Conservation (phyloP, 2,113 vertebrate genomes). For the Aphelocoma coerulescens region DNA sequence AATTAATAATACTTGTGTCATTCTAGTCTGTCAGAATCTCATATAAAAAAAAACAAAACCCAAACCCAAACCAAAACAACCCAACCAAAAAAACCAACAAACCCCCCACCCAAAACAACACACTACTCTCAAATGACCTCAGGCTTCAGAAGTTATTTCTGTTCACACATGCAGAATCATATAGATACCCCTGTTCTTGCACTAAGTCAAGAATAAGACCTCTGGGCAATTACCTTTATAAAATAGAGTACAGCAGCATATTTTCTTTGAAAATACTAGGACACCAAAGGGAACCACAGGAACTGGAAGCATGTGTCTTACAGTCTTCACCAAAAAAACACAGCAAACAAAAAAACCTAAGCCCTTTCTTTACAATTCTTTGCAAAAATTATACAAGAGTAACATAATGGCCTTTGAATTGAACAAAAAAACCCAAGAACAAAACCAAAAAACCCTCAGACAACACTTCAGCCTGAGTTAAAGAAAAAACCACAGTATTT, state of each 20-base stretch:
- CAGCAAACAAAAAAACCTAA: neutral
- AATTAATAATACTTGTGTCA: neutral
- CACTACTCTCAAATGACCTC: neutral
- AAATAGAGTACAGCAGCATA: neutral
- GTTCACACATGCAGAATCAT: rapidly evolving
- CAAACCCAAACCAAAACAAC: neutral
- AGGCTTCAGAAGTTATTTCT: neutral
- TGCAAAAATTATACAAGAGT: neutral
- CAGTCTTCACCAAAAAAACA: neutral
- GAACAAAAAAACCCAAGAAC: neutral
- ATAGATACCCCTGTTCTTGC: neutral
- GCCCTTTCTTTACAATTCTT: neutral
- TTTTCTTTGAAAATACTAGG: neutral
- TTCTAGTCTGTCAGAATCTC: neutral
- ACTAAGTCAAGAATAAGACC: neutral
- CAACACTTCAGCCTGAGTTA: neutral
- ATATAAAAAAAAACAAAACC: neutral
- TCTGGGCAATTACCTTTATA: neutral
- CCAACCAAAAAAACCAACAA: neutral
- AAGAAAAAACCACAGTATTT: neutral
- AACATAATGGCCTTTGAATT: neutral
- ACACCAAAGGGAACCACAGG: neutral
- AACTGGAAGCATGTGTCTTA: neutral
- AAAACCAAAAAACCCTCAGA: neutral
- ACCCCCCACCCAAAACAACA: too few relatives aligned